Evolutionary conservation across 2,113 vertebrate species (phyloP), one percentile per base, ranked within the genome.

Genomic region (Bambusicola thoracicus): DNA sequence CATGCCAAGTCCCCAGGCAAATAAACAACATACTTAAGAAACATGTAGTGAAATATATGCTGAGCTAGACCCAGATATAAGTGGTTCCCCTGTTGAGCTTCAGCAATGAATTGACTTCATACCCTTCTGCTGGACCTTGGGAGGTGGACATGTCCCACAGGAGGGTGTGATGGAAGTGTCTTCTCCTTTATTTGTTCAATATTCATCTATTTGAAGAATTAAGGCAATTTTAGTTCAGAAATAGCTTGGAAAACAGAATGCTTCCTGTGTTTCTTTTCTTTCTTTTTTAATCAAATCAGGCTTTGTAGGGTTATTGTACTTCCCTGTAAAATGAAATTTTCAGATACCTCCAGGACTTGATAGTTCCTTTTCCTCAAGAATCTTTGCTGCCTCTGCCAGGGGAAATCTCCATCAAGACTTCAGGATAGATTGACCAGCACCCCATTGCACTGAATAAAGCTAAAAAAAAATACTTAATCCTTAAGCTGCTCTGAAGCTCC

Each of bases 391-490:
- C 20, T 76, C 38, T 79, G 6, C 46, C 34, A 78, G 32, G 30
- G 32, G 19, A 81, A 25, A 5, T 44, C 27, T 78, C 29, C 21
- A 46, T 38, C 38, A 85, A 46, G 53, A 51, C 3, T 27, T 11
- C 1, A 0, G 9, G 7, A 19, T 1, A 32, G 8, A 32, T 8
- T 44, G 11, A 92, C 4, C 16, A 65, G 22, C 17, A 66, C 25
- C 12, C 13, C 61, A 29, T 6, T n/a, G 17, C 12, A 78, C 29
- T 41, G 27, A 7, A 6, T 65, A 36, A 84, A 84, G 19, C 8
- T 34, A 40, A 56, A 79, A 61, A 13, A 58, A 68, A 66, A 8
- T 4, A 34, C 11, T 74, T 36, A 44, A 69, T 32, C 2, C 24
- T 69, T 53, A 48, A 80, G 2, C 5, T 84, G 30, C 8, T 25